phyloP scores from a whole-genome alignment of 1,140 invertebrate species.

The Pseudomyrmex concolor region DNA sequence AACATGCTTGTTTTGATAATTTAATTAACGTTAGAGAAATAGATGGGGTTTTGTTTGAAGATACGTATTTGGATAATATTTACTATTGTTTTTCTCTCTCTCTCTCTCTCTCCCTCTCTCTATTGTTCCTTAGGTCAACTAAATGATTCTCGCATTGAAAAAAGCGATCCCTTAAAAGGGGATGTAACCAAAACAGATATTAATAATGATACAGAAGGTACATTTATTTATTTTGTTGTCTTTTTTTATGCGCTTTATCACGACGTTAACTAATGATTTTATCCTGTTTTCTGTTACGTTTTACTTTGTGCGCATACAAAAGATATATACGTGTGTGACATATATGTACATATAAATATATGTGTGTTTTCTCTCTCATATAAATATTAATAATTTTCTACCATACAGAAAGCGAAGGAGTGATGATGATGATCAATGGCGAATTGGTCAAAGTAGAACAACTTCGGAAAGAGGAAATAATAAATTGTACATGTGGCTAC shows the following conservation, averaged over 20 bases:
- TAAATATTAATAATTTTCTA: conserved; percentile 26
- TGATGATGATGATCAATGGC: conserved; percentile 83
- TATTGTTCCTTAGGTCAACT: conserved; percentile 82
- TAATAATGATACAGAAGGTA: conserved; percentile 82
- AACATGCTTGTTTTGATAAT: conserved; percentile 40
- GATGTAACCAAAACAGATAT: conserved; percentile 80
- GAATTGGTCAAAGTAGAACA: conserved; percentile 83
- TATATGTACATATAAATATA: not conserved
- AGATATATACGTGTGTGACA: conserved; percentile 2
- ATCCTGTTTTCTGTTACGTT: conserved; percentile 35
- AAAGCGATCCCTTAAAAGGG: conserved; percentile 80
- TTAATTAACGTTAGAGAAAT: conserved; percentile 5
- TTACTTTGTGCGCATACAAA: conserved; percentile 14
- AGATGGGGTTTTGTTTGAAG: conserved; percentile 4
- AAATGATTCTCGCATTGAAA: conserved; percentile 81
- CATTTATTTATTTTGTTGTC: conserved; percentile 77
- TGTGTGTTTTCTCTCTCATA: conserved; percentile 20
- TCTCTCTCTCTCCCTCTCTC: conserved; percentile 60
- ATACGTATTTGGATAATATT: conserved; percentile 19
- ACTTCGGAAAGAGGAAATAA: conserved; percentile 89
- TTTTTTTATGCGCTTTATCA: conserved; percentile 46
- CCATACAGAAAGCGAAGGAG: conserved; percentile 77
- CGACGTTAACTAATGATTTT: not conserved
- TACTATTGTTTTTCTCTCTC: conserved; percentile 57
- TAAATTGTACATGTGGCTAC: conserved; percentile 93